Conservation (phyloP, 2,797 vertebrate genomes). For the Microcaecilia unicolor region DNA sequence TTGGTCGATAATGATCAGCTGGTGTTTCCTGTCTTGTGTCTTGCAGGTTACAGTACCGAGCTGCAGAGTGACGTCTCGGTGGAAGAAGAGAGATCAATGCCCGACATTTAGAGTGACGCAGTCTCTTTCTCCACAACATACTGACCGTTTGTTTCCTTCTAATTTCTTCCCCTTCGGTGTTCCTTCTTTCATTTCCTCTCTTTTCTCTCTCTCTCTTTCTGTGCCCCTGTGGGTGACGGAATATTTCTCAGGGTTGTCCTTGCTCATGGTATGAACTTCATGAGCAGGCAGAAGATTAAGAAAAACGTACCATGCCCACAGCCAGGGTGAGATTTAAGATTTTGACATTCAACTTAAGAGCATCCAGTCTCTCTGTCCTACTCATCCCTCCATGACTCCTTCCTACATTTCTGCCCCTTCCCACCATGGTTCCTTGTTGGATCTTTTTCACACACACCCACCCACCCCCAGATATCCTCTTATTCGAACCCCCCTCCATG, state of each 20-base stretch:
- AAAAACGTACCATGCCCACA: background rate
- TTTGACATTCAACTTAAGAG: too few relatives aligned
- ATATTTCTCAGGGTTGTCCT: background rate
- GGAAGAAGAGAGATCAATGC: background rate
- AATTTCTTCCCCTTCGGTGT: background rate
- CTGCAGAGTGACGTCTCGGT: background rate
- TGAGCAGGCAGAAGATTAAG: background rate
- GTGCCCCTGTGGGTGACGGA: background rate
- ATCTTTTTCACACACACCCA: too few relatives aligned
- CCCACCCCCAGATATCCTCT: too few relatives aligned
- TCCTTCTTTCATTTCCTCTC: background rate
- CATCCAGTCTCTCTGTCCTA: too few relatives aligned
- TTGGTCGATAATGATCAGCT: background rate
- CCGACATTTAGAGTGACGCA: too few relatives aligned
- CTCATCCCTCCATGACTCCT: too few relatives aligned
- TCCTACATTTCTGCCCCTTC: too few relatives aligned
- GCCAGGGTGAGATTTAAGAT: too few relatives aligned
- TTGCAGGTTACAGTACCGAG: conserved; percentile 20
- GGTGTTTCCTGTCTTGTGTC: background rate
- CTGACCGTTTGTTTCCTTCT: fast-evolving
- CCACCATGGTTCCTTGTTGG: too few relatives aligned
- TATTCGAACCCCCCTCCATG: too few relatives aligned
- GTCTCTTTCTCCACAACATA: fast-evolving
- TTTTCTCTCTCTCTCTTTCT: background rate
- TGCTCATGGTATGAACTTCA: background rate